Conservation (phyloP, 2,113 vertebrate species). For the Osmerus eperlanus region DNA sequence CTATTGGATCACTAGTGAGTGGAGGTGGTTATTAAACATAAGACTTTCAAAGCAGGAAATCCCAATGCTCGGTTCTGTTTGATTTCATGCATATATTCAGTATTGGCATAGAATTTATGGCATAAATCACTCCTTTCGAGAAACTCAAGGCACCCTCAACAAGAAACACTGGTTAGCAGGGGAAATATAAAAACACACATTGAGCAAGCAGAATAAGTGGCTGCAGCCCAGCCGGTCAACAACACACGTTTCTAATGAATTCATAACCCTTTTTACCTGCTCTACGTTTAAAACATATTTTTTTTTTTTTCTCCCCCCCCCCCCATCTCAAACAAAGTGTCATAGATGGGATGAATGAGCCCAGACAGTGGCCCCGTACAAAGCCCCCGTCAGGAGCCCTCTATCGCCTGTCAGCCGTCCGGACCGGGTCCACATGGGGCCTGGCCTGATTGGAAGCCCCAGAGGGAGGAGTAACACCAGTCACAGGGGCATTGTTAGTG, state of each 20-base stretch:
- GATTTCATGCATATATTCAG: constrained; percentile 56
- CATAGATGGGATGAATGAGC: constrained; percentile 72
- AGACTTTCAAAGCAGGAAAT: constrained; percentile 52
- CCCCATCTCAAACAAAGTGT: constrained; percentile 65
- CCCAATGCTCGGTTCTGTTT: constrained; percentile 45
- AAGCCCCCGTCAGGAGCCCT: constrained; percentile 72
- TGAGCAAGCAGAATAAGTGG: constrained; percentile 28
- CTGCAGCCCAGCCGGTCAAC: constrained; percentile 32
- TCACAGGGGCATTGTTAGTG: constrained; percentile 85
- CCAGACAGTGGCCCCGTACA: constrained; percentile 60
- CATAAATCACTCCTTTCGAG: constrained; percentile 51
- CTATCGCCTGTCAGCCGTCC: constrained; percentile 73
- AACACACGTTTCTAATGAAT: constrained; percentile 50
- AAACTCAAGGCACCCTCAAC: constrained; percentile 47
- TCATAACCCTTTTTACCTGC: constrained; percentile 56
- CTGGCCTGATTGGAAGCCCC: constrained; percentile 76
- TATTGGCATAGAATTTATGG: constrained; percentile 47
- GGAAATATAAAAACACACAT: constrained; percentile 35
- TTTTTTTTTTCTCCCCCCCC: no score
- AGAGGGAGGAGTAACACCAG: constrained; percentile 76
- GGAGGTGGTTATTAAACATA: constrained; percentile 48
- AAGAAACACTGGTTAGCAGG: constrained; percentile 41
- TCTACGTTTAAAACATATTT: constrained; percentile 53
- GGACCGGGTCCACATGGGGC: constrained; percentile 77
- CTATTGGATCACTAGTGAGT: constrained; percentile 35